Base-by-base conservation (phyloP, 2,113 vertebrate species). In the Oncorhynchus kisutch region DNA sequence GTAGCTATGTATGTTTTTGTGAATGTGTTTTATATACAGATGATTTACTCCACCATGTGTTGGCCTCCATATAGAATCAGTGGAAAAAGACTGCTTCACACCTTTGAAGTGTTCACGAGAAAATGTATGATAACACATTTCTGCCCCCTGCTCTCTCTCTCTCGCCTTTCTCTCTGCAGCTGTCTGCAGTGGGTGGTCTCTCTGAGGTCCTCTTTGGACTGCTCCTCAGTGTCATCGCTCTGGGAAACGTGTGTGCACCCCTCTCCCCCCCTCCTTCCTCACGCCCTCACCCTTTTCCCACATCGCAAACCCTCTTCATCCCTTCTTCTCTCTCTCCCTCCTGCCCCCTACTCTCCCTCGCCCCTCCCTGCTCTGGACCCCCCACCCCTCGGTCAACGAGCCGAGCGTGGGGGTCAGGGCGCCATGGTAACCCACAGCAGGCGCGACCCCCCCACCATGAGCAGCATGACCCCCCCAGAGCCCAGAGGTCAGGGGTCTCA, bases 351-450 rank as follows among this genome's bases (percentile, higher is more conserved):
- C 69, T 69, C 68, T 20, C 9, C 45, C 22, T 7, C 24, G 67
- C 64, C 51, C 67, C 78, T 85, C 45, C 85, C 90, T 5, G 80
- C 78, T 22, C 81, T 78, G 75, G 88, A 90, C 88, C 89, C 91
- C 88, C 87, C 87, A 86, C 89, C 88, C 88, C 87, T 86, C 81
- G 51, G 83, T 85, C 88, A 72, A 85, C 86, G n/a, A 83, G 91
- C 84, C 62, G 90, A 91, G 91, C 92, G 87, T 84, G 90, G 85
- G 95, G 95, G 96, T 83, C 95, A 95, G 90, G 96, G 95, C 94
- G 95, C 95, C 96, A 97, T 97, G 97, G 96, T 98, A 94, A 94
- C 95, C 87, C 93, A 95, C 93, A 94, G 95, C 90, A 95, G 96
- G 91, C 94, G 90, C 79, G 83, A 34, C 72, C 71, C 79, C 94